Base-by-base conservation (phyloP, 2,113 vertebrate species). In the Promerops cafer region DNA sequence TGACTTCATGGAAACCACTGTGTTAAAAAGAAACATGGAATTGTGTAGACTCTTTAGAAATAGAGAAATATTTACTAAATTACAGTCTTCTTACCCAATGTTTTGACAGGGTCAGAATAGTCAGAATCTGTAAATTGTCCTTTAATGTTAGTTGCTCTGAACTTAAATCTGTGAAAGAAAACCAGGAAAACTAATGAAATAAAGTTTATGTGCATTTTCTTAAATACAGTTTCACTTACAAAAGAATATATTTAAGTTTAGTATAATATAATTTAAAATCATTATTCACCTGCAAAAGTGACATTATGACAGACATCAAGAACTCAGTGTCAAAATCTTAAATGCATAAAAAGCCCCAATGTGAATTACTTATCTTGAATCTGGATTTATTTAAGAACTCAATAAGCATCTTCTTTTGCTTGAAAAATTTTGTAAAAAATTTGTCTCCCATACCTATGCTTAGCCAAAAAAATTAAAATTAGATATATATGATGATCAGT, bases 121-220 rank as follows among this genome's bases (percentile, higher is more conserved):
- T 98, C 98, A n/a, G 99, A 99, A 97, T 99, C 99, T 68, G 99
- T 99, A 98, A 98, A 99, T 65, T 99, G 98, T 65, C 98, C 99
- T 72, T 98, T 98, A 84, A 98, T 70, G 85, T 99, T 99, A 65
- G 99, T 99, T 65, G 99, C 99, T 97, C 99, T 98, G 96, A 99
- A 99, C 94, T 99, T 99, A 97, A 99, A 99, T 96, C 99, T 99
- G 96, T 87, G 68, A 96, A 95, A 95, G 77, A 95, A 94, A 97
- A 40, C 13, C 45, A 95, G 84, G 53, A 52, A 90, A 82, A 84
- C 10, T 18, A 74, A 84, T 83, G 22, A 97, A 83, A 37, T 5
- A 66, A 80, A 88, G 23, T 65, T 94, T 76, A 18, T 13, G 37
- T 66, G 33, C 17, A 64, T 86, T 85, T 87, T 44, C 21, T 63